A percentile compares a stretch with the other conserved stretches of the same genome.
Conservation (phyloP, 2,113 vertebrate genomes). For the Phylloscopus whistleri region DNA sequence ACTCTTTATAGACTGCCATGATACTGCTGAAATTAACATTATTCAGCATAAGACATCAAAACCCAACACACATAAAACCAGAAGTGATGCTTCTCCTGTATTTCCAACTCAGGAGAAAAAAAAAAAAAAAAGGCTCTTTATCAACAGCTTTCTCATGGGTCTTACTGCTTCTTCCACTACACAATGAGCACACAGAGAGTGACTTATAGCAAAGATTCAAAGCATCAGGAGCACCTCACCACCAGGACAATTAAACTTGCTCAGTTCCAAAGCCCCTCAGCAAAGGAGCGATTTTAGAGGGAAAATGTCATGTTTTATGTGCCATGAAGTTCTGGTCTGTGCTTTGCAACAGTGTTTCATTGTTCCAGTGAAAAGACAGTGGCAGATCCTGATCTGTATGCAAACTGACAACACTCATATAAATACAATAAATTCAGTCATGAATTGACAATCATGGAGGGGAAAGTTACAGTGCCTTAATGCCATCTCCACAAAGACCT, state of each 20-base stretch:
- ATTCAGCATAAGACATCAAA: not conserved
- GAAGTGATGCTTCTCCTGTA: not conserved
- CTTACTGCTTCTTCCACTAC: not conserved
- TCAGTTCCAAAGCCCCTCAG: not conserved
- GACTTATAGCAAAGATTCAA: not conserved
- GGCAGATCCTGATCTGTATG: not conserved
- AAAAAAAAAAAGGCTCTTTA: not conserved
- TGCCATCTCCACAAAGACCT: not conserved
- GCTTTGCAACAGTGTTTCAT: not conserved
- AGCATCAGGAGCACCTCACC: not conserved
- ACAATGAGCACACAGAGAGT: rapidly evolving
- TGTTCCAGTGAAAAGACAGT: not conserved
- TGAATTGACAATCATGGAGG: not conserved
- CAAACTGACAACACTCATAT: not conserved
- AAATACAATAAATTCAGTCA: not conserved
- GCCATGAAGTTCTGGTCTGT: not conserved
- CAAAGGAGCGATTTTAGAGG: not conserved
- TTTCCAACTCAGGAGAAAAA: not conserved
- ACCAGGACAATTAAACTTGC: not conserved
- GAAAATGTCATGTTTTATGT: not conserved
- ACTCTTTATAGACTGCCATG: not conserved
- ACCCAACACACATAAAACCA: not conserved
- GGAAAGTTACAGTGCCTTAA: not conserved
- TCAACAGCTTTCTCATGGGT: not conserved
- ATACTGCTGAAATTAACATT: not conserved